Percentiles rank a stretch among this genome's conserved stretches.
Conservation (phyloP, 2,113 vertebrate species). For the Camelus bactrianus region DNA sequence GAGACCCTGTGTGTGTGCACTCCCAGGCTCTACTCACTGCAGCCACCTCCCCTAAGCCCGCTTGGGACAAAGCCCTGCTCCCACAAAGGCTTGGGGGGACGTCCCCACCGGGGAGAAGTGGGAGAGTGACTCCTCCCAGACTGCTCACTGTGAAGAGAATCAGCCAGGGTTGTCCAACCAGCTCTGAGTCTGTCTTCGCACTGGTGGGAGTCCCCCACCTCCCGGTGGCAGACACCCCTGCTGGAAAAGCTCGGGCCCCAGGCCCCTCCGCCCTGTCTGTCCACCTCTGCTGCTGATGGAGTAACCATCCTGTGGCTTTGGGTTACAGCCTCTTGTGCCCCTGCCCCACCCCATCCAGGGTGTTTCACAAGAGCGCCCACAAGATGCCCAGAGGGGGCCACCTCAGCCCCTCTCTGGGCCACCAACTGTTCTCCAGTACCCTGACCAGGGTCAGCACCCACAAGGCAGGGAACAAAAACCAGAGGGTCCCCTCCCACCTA, state of each 20-base stretch:
- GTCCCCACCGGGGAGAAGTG: background rate
- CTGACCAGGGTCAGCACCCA: background rate
- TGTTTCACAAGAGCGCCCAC: slow-evolving; percentile 69
- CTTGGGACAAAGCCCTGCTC: background rate
- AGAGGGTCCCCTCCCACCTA: background rate
- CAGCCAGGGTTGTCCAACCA: background rate
- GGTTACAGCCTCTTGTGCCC: slow-evolving; percentile 47
- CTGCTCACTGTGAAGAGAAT: background rate
- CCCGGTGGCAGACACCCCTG: background rate
- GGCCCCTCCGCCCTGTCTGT: background rate
- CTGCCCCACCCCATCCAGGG: slow-evolving; percentile 27
- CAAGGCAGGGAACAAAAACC: background rate
- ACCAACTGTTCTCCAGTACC: background rate
- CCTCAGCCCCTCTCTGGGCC: background rate
- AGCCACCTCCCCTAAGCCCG: background rate
- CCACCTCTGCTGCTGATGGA: slow-evolving; percentile 44
- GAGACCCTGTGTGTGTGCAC: background rate
- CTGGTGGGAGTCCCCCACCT: background rate
- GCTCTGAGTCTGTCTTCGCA: background rate
- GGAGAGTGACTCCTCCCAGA: background rate
- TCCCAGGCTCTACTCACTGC: background rate
- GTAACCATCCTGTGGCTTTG: slow-evolving; percentile 66
- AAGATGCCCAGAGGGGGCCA: background rate
- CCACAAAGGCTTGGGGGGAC: background rate
- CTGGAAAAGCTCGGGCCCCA: background rate